Conservation (phyloP, 2,888 invertebrate species). For the Mayetiola destructor region DNA sequence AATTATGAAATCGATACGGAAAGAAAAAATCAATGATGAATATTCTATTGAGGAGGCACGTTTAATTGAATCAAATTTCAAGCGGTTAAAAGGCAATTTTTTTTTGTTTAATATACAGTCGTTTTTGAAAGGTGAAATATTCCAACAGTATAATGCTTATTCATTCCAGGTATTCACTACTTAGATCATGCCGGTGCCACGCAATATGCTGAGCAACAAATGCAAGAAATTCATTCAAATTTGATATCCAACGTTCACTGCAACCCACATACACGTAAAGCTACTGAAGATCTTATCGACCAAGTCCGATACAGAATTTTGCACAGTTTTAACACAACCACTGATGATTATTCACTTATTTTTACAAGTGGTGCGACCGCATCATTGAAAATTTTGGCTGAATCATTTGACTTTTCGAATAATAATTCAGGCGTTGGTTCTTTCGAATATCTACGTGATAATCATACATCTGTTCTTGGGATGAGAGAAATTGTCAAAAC, state of each 20-base stretch:
- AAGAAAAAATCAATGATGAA: not conserved
- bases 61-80: not conserved
- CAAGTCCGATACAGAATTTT: slow-evolving; percentile 68
- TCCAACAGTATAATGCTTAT: not conserved
- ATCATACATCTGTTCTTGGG: slow-evolving; percentile 91
- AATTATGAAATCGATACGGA: too few relatives aligned
- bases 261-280: slow-evolving; percentile 82
- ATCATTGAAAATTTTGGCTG: slow-evolving; percentile 67
- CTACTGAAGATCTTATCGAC: slow-evolving; percentile 72
- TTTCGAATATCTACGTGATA: slow-evolving; percentile 74
- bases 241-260: slow-evolving; percentile 60
- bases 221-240: slow-evolving; percentile 48
- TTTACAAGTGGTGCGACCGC: slow-evolving; percentile 93
- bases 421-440: slow-evolving; percentile 36
- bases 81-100: not conserved
- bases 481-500: slow-evolving; percentile 65
- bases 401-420: slow-evolving; percentile 53
- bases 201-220: slow-evolving; percentile 61
- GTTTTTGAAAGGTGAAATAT: not conserved
- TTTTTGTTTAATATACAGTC: not conserved
- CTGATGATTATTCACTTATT: slow-evolving; percentile 69
- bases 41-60: not conserved
- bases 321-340: slow-evolving; percentile 67
- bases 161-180: slow-evolving; percentile 49
- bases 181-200: slow-evolving; percentile 83